These are phyloP conservation scores for Callyntrura guangdongensis DNA, from an alignment of 2,888 invertebrate genomes.

Conservation along the genomic window DNA sequence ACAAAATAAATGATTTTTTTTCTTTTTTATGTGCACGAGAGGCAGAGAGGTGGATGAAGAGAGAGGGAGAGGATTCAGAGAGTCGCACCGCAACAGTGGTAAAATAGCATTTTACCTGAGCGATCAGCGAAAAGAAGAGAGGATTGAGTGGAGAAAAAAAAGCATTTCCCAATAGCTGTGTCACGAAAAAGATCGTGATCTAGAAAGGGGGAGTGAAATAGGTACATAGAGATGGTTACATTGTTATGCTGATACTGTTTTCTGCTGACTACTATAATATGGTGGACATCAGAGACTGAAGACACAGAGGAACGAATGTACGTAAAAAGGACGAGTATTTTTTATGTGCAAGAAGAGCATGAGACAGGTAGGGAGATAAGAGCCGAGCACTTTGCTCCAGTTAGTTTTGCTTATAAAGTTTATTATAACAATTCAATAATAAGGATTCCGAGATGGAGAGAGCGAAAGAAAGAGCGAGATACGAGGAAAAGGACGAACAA, in stretches of 20 bases:
- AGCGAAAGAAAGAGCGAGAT: neutral
- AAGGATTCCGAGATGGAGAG: neutral
- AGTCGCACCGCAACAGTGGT: conserved; percentile 4
- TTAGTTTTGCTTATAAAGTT: conserved; percentile 52
- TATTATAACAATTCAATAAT: conserved; percentile 36
- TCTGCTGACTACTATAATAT: neutral
- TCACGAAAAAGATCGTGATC: conserved; percentile 79
- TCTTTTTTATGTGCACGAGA: conserved; percentile 39
- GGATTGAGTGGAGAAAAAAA: neutral
- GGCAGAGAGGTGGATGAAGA: conserved; percentile 32
- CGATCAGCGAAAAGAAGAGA: neutral
- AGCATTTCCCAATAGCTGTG: conserved; percentile 68
- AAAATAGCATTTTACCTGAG: conserved; percentile 54
- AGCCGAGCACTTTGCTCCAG: conserved; percentile 51
- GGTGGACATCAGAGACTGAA: too few relatives aligned
- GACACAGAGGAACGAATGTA: neutral
- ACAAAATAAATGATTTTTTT: conserved; percentile 70
- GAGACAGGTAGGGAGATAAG: conserved; percentile 1
- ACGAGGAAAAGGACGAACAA: neutral
- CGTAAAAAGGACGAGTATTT: neutral
- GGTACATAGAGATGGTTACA: neutral
- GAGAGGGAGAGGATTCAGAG: conserved; percentile 19
- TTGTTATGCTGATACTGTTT: conserved; percentile 27
- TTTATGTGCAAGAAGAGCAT: neutral
- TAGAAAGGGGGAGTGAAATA: conserved; percentile 66